These are phyloP conservation scores for Stichodactyla mertensii DNA, from an alignment of 64 coral and sea anemone species.

Conservation along the genomic window DNA sequence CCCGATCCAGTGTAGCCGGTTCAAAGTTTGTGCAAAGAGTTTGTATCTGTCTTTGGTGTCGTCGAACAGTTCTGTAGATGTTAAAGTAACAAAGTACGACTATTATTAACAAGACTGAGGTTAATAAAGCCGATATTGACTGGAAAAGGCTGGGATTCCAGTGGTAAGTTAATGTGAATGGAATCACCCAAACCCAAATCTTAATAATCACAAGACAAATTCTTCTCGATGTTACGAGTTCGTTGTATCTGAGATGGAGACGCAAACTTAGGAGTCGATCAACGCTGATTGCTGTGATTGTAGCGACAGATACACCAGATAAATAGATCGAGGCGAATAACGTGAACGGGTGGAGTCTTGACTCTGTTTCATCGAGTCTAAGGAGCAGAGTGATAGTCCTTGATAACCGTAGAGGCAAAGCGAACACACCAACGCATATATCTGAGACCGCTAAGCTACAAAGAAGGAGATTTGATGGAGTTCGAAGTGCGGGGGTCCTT, in stretches of 20 bases:
- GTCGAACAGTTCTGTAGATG: conserved; percentile 1
- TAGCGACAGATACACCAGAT: conserved; percentile 1
- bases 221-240: background rate
- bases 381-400: background rate
- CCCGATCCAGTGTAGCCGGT: background rate
- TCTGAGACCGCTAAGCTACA: conserved; percentile 5
- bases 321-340: conserved; percentile 5
- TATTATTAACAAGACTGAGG: background rate
- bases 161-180: background rate
- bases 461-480: conserved; percentile 1
- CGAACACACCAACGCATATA: background rate
- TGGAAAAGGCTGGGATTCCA: background rate
- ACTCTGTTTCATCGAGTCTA: background rate
- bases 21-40: background rate
- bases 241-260: background rate
- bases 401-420: background rate
- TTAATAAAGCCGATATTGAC: background rate
- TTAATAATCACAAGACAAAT: background rate
- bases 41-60: conserved; percentile 20
- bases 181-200: background rate
- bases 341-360: background rate
- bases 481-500: conserved; percentile 1
- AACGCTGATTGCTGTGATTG: background rate
- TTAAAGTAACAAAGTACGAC: background rate
- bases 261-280: background rate